Percentiles rank a stretch among this genome's conserved stretches.
These are phyloP conservation scores for Blera fallax DNA, from an alignment of 2,888 invertebrate species.

Conservation along the genomic window DNA sequence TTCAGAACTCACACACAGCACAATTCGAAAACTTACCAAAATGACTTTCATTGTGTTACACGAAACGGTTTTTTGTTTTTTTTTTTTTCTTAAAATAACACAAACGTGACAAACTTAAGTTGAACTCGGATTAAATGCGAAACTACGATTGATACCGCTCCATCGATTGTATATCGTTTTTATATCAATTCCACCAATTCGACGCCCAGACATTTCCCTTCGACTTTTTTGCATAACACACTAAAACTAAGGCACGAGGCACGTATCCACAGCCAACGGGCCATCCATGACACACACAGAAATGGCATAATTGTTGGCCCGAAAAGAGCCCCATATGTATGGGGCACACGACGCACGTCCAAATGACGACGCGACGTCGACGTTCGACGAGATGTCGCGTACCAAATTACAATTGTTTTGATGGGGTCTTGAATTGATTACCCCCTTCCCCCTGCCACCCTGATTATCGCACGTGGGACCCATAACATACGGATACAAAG, in stretches of 20 bases:
- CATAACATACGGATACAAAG: not conserved
- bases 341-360: conserved; percentile 64
- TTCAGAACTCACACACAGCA: conserved; percentile 12
- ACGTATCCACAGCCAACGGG: conserved; percentile 41
- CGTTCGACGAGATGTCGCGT: conserved; percentile 36
- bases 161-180: conserved; percentile 69
- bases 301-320: conserved; percentile 70
- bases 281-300: conserved; percentile 62
- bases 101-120: conserved; percentile 18
- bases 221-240: conserved; percentile 54
- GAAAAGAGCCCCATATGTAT: conserved; percentile 24
- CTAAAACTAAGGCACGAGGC: conserved; percentile 66
- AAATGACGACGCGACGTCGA: conserved; percentile 4
- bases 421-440: conserved; percentile 53
- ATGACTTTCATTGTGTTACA: conserved; percentile 59
- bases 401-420: conserved; percentile 56
- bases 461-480: not conserved
- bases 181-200: conserved; percentile 58
- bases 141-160: conserved; percentile 63
- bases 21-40: conserved; percentile 53
- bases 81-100: conserved; percentile 14
- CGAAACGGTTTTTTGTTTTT: too few relatives aligned
- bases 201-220: conserved; percentile 29
- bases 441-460: too few relatives aligned
- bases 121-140: conserved; percentile 48